Base-by-base conservation (phyloP, 2,797 vertebrate genomes). In the Hemibagrus guttatus region DNA sequence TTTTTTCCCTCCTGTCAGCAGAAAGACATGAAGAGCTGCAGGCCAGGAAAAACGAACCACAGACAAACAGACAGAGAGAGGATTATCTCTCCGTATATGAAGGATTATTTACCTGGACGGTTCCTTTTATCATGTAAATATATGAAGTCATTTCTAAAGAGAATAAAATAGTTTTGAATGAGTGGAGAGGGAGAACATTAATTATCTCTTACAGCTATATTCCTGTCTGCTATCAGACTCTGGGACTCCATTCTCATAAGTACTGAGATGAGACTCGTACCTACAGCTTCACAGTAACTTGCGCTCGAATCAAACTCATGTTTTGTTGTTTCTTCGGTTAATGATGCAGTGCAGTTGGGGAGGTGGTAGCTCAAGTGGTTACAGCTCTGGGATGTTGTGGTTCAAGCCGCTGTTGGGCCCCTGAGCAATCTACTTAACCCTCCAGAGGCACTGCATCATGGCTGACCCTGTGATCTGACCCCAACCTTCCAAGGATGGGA, bases 1-100 rank as follows among this genome's bases (percentile, higher is more conserved):
- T 87, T 82, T 84, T 49, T 61, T 14, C 16, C 21, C 42, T 28
- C 21, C 66, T 39, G 85, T 88, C 87, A 88, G 85, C 87, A 88
- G 80, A 85, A 88, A 84, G 59, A 86, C 35, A 69, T 7, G 23
- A 39, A 84, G 52, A 46, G 81, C 81, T 13, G 7, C 59, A 58
- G 19, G 86, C 84, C 46, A 81, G 66, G 52, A 66, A 56, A 39
- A 35, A 39, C 16, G 6, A 76, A 76, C 39, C 71, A 64, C 56
- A 35, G 69, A 56, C 52, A 82, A 31, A 81, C 31, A 86, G 82
- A 58, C 61, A 81, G 64, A 87, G 39, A 28, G 31, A 63, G 79
- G 72, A 42, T 69, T 74, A 68, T 64, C 59, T 59, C 82, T 66
- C 71, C 46, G 46, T 64, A 63, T 49, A 76, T 28, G 19, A 8